Evolutionary conservation across 30 jellyfish, hydroid and myxozoan species (phyloP).

Genomic region (Nemopilema nomurai): DNA sequence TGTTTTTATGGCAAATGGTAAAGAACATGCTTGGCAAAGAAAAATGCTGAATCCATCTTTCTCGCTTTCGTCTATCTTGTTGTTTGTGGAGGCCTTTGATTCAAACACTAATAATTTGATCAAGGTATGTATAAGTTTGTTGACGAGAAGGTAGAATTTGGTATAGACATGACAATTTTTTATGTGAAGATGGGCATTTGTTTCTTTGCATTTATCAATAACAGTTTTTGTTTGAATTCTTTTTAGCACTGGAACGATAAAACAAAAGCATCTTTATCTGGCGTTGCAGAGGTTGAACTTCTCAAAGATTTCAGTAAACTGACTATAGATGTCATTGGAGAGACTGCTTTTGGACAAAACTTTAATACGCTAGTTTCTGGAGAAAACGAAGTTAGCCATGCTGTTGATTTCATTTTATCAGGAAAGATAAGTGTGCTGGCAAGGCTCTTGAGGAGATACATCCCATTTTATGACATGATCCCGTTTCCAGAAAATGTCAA

Average conservation of each 20-base stretch:
- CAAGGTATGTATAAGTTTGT: background rate
- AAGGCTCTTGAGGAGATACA: constrained; percentile 15
- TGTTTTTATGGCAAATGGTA: constrained; percentile 45
- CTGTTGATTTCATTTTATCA: constrained; percentile 24
- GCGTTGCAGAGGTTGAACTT: constrained; percentile 51
- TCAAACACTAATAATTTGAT: constrained; percentile 9
- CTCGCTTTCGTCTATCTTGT: constrained; percentile 39
- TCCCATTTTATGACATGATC: constrained; percentile 56
- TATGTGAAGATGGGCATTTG: background rate
- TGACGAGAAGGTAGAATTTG: background rate
- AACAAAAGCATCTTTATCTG: constrained; percentile 15
- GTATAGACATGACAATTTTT: background rate
- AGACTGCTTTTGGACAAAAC: constrained; percentile 56
- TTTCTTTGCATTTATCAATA: background rate
- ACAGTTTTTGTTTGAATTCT: background rate
- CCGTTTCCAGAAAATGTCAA: constrained; percentile 4
- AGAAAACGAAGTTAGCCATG: constrained; percentile 44
- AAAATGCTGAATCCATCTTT: constrained; percentile 64
- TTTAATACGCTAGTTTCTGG: constrained; percentile 60
- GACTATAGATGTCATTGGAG: constrained; percentile 53
- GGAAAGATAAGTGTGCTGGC: constrained; percentile 29
- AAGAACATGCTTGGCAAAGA: constrained; percentile 69
- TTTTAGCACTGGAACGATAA: constrained; percentile 38
- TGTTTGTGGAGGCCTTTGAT: constrained; percentile 34
- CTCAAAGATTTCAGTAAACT: constrained; percentile 17